These are phyloP conservation scores for Blastobasis adustella DNA, from an alignment of 2,888 invertebrate species.

Conservation along the genomic window DNA sequence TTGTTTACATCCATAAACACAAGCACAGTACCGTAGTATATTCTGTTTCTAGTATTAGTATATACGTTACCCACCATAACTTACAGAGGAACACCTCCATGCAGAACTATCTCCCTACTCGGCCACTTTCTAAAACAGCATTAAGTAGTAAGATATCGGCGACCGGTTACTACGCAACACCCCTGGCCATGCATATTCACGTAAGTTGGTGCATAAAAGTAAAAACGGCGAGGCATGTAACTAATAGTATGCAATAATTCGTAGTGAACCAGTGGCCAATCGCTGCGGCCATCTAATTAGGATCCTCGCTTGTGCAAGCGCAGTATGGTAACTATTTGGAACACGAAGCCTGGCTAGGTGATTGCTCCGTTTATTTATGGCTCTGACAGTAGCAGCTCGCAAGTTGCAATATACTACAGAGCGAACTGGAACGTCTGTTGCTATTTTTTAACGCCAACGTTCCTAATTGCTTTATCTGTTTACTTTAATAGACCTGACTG, in stretches of 20 bases:
- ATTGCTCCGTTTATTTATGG: slow-evolving; percentile 28
- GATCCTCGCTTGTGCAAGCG: slow-evolving; percentile 29
- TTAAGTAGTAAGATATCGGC: slow-evolving; percentile 4
- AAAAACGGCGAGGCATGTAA: slow-evolving; percentile 4
- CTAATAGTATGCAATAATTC: slow-evolving; percentile 30
- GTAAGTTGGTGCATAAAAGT: slow-evolving; percentile 9
- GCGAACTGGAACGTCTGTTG: slow-evolving; percentile 5
- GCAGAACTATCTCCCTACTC: background rate
- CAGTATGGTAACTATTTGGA: slow-evolving; percentile 13
- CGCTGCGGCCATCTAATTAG: slow-evolving; percentile 51
- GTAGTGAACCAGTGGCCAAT: slow-evolving; percentile 37
- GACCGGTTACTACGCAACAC: slow-evolving; percentile 22
- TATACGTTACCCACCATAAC: no score
- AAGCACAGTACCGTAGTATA: no score
- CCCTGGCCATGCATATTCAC: slow-evolving; percentile 12
- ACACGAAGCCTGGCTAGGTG: slow-evolving; percentile 21
- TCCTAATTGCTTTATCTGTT: background rate
- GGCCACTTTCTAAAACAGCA: slow-evolving; percentile 8
- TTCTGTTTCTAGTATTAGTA: no score
- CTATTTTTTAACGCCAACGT: slow-evolving; percentile 2
- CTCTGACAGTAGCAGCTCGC: slow-evolving; percentile 10
- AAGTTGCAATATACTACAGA: slow-evolving; percentile 13
- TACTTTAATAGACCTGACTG: no score
- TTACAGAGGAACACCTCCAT: no score
- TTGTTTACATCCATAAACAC: no score